A percentile compares a stretch with the other conserved stretches of the same genome.
Conservation (phyloP, 2,113 vertebrate genomes). For the Antechinus stuartii region DNA sequence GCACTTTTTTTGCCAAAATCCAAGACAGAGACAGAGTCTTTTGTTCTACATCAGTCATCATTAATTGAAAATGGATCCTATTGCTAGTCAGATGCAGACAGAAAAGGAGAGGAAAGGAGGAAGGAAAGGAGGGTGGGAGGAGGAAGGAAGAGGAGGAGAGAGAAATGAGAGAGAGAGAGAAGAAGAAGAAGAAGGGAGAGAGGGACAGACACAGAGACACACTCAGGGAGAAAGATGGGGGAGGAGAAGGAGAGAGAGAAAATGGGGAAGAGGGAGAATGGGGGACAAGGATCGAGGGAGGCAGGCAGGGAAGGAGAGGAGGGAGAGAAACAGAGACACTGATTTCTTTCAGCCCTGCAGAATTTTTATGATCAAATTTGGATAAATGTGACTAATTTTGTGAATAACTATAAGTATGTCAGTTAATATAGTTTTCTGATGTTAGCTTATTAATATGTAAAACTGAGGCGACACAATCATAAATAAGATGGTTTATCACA, state of each 20-base stretch:
- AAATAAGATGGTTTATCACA: conserved; percentile 45
- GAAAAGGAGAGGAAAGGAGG: too few species aligned
- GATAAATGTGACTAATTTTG: conserved; percentile 40
- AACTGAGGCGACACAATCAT: conserved; percentile 34
- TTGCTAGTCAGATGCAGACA: neutral
- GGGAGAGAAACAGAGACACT: too few species aligned
- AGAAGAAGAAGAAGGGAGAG: fast-evolving
- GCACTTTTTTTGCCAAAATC: neutral
- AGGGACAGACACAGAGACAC: neutral
- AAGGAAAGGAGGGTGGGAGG: too few species aligned
- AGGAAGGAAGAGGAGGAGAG: too few species aligned
- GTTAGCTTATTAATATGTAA: conserved; percentile 45
- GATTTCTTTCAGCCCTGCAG: conserved; percentile 6
- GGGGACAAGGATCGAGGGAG: neutral
- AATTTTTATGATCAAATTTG: conserved; percentile 26
- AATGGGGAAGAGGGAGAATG: too few species aligned
- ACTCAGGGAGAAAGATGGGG: too few species aligned
- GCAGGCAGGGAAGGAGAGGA: neutral
- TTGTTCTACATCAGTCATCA: conserved; percentile 46
- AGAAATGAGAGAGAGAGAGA: too few species aligned
- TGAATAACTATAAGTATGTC: conserved; percentile 30
- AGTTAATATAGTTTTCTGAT: conserved; percentile 32
- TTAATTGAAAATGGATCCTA: neutral
- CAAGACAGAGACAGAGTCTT: too few species aligned
- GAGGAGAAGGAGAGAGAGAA: too few species aligned